Evolutionary conservation across 1,140 invertebrate species (phyloP), one percentile per base, ranked within the genome.

Genomic region (Drosophila lacertosa): DNA sequence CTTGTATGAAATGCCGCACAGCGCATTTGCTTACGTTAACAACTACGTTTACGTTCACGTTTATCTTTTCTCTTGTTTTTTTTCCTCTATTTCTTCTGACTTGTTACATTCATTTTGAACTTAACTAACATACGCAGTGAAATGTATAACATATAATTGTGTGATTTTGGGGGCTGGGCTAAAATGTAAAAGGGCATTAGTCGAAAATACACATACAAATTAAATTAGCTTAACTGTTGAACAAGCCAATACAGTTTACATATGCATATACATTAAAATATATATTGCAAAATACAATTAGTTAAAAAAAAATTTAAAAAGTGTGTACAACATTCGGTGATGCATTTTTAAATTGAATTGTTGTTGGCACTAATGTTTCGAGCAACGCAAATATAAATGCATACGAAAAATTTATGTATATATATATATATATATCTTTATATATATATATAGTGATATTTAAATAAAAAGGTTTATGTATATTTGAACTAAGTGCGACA

Each of bases 401-500:
- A 35, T 57, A 51, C 53, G 33, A 11, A 51, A n/a, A 24, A 47
- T n/a, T n/a, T n/a, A n/a, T n/a, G n/a, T n/a, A n/a, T n/a, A n/a
- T n/a, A n/a, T n/a, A n/a, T n/a, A n/a, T n/a, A n/a, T n/a, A n/a
- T n/a, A n/a, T n/a, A n/a, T n/a, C n/a, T n/a, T n/a, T n/a, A n/a
- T n/a, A n/a, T n/a, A n/a, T n/a, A n/a, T n/a, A n/a, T 20, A 57
- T 29, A 32, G 57, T 58, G 66, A 48, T 42, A 69, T 64, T 65
- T 26, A 62, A 37, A 39, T 68, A 69, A 45, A 58, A 66, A 67
- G 63, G 33, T 29, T 65, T 35, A 32, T 72, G 66, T 69, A 69
- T 55, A 69, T 69, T 75, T 82, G 78, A 80, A 80, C 81, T 84
- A 84, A 74, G 53, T 86, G 59, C 70, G 64, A 66, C 53, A 58